phyloP scores from a whole-genome alignment of 1,140 invertebrate genomes.

The Diachasmimorpha longicaudata region DNA sequence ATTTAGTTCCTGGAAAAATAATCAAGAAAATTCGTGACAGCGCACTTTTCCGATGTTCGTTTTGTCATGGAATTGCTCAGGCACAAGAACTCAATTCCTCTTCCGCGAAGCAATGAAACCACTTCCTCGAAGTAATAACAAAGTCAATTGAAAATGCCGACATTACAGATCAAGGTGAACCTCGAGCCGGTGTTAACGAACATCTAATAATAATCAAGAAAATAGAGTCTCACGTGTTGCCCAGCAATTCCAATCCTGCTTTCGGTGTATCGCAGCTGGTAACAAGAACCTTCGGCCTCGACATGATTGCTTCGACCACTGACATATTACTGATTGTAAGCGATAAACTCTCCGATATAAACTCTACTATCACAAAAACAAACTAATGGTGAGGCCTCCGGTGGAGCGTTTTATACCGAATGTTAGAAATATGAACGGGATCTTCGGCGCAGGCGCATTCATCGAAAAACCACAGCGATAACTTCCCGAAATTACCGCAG shows the following conservation, averaged over 20 bases:
- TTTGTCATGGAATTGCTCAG: no score
- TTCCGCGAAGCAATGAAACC: no score
- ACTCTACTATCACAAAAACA: neutral
- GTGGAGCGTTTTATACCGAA: neutral
- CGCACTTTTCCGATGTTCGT: no score
- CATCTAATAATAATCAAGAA: neutral
- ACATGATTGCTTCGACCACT: constrained; percentile 28
- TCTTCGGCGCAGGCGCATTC: constrained; percentile 18
- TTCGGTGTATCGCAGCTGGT: constrained; percentile 55
- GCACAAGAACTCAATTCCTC: no score
- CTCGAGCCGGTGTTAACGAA: neutral
- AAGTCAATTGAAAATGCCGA: neutral
- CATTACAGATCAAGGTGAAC: neutral
- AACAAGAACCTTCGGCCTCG: constrained; percentile 53
- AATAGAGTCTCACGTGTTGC: constrained; percentile 36
- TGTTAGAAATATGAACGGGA: neutral
- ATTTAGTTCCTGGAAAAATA: no score
- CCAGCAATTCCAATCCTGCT: constrained; percentile 54
- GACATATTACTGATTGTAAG: neutral
- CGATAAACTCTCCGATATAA: neutral
- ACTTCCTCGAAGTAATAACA: neutral
- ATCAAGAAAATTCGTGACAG: no score
- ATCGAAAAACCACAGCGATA: neutral
- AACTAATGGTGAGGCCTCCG: neutral
- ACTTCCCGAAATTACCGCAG: neutral